Evolutionary conservation across 2,888 invertebrate genomes (phyloP).

Genomic region (Biston stratarius): DNA sequence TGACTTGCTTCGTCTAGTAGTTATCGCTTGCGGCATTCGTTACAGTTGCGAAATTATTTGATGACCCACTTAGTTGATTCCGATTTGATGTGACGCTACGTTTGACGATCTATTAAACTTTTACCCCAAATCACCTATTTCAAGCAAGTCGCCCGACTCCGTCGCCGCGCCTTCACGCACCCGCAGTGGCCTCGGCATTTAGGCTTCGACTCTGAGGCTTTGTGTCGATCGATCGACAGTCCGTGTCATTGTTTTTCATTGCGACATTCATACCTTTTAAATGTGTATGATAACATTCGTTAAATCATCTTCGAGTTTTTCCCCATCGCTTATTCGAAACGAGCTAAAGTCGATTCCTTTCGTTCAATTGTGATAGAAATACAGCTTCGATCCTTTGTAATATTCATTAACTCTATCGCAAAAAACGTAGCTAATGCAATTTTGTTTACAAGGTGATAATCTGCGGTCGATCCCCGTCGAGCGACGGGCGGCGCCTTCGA

Average conservation of each 20-base stretch:
- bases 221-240: conserved; percentile 50
- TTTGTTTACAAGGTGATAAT: conserved; percentile 84
- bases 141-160: conserved; percentile 53
- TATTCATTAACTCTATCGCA: conserved; percentile 24
- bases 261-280: conserved; percentile 37
- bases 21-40: conserved; percentile 83
- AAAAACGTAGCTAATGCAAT: conserved; percentile 74
- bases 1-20: conserved; percentile 82
- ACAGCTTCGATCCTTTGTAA: conserved; percentile 10
- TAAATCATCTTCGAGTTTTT: conserved; percentile 44
- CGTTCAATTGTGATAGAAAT: conserved; percentile 6
- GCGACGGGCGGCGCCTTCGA: conserved; percentile 77
- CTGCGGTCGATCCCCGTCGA: conserved; percentile 65
- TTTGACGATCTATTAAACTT: conserved; percentile 66
- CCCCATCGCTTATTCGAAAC: conserved; percentile 19
- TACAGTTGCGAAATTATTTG: conserved; percentile 76
- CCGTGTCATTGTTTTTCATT: conserved; percentile 51
- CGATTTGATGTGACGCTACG: conserved; percentile 75
- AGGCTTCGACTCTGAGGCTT: conserved; percentile 50
- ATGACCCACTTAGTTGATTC: conserved; percentile 83
- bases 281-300: conserved; percentile 35
- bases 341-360: conserved; percentile 1
- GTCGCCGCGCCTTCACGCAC: conserved; percentile 51
- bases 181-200: conserved; percentile 56
- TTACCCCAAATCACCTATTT: conserved; percentile 68